Evolutionary conservation across 2,113 vertebrate species (phyloP).

Genomic region (Chlorocebus sabaeus): DNA sequence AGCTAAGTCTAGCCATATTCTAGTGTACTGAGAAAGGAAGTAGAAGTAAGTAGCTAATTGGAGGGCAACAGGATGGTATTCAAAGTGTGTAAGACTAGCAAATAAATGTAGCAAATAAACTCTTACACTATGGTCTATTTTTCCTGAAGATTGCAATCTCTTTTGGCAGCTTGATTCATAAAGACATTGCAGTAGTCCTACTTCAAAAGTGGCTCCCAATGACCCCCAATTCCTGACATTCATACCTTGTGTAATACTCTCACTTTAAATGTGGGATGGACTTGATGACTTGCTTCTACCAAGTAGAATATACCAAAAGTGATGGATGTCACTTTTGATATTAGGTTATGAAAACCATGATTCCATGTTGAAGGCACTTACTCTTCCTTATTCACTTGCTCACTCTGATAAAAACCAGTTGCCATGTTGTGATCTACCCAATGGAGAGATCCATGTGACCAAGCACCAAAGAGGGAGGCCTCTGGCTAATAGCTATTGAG

Average conservation of each 20-base stretch:
- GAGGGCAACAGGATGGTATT: no score
- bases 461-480: not conserved
- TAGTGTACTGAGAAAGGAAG: no score
- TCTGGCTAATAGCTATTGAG: not conserved
- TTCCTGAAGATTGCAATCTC: not conserved
- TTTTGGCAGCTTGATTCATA: not conserved
- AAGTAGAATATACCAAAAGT: not conserved
- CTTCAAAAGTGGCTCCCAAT: not conserved
- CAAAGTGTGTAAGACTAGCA: no score
- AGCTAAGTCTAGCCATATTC: not conserved
- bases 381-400: not conserved
- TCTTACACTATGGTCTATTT: not conserved
- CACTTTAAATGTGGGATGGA: not conserved
- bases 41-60: no score
- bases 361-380: not conserved
- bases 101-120: not conserved
- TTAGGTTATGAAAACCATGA: not conserved
- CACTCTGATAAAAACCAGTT: not conserved
- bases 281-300: not conserved
- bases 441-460: not conserved
- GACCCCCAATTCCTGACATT: not conserved
- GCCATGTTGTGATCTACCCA: not conserved
- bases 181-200: not conserved
- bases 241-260: not conserved
- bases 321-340: not conserved